These are phyloP conservation scores for Platichthys flesus DNA, from an alignment of 2,113 vertebrate species.

Conservation along the genomic window DNA sequence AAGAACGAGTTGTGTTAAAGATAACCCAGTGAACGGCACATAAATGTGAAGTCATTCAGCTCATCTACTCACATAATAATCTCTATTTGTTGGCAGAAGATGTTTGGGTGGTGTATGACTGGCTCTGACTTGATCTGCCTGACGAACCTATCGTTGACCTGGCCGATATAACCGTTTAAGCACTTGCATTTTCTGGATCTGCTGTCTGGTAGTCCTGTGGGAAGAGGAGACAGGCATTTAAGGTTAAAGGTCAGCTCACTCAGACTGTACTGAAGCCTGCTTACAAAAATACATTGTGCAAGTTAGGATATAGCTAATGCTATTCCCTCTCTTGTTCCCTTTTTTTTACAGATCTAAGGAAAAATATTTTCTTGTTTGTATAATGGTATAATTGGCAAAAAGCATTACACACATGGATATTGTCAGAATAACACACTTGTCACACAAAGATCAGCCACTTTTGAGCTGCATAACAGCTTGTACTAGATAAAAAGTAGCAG, in stretches of 20 bases:
- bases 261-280: neutral
- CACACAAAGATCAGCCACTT: too few relatives aligned
- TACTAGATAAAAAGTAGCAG: too few relatives aligned
- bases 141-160: neutral
- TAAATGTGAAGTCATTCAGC: neutral
- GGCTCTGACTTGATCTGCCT: neutral
- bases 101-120: neutral
- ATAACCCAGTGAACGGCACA: neutral
- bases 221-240: neutral
- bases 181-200: slow-evolving; percentile 25
- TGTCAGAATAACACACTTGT: too few relatives aligned
- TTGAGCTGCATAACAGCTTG: too few relatives aligned
- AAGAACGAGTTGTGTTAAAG: neutral
- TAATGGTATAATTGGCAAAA: too few relatives aligned
- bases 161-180: neutral
- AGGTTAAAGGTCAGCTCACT: neutral
- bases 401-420: too few relatives aligned
- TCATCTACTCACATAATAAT: slow-evolving; percentile 49
- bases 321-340: too few relatives aligned
- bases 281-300: too few relatives aligned
- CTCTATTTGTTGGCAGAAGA: slow-evolving; percentile 25
- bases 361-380: too few relatives aligned
- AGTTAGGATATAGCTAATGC: too few relatives aligned
- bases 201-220: slow-evolving; percentile 12
- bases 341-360: too few relatives aligned